Evolutionary conservation across 2,797 vertebrate species (phyloP).

Genomic region (Pogonophryne albipinna): DNA sequence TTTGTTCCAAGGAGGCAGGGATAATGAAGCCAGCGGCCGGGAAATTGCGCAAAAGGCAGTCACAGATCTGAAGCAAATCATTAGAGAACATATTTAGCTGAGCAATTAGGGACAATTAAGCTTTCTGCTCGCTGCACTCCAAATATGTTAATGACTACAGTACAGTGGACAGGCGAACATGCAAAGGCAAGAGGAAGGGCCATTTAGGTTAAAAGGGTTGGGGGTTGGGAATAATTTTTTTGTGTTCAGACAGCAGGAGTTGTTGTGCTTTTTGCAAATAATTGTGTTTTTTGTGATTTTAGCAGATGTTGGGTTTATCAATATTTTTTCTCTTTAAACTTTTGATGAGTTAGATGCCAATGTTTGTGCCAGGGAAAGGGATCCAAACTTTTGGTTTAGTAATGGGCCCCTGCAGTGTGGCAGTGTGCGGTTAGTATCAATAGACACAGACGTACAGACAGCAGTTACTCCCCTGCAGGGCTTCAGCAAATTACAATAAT

Average conservation of each 20-base stretch:
- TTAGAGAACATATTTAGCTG: constrained; percentile 92
- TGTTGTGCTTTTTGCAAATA: constrained; percentile 73
- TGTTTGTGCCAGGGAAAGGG: constrained; percentile 66
- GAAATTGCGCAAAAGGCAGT: constrained; percentile 90
- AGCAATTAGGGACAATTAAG: constrained; percentile 96
- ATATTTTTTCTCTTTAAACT: constrained; percentile 63
- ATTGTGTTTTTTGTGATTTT: constrained; percentile 43
- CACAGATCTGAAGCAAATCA: constrained; percentile 91
- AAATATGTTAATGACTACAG: constrained; percentile 91
- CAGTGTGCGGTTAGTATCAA: constrained; percentile 61
- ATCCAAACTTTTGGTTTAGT: constrained; percentile 66
- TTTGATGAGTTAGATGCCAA: constrained; percentile 75
- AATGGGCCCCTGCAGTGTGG: constrained; percentile 66
- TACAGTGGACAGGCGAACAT: constrained; percentile 87
- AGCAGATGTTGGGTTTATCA: constrained; percentile 55
- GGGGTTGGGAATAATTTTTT: constrained; percentile 67
- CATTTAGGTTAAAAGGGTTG: constrained; percentile 83
- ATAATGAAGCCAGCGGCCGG: constrained; percentile 90
- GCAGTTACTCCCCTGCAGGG: constrained; percentile 39
- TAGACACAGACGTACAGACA: constrained; percentile 18
- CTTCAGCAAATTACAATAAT: constrained; percentile 54
- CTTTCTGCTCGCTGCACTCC: constrained; percentile 92
- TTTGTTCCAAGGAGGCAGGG: constrained; percentile 90
- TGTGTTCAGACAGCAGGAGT: constrained; percentile 56
- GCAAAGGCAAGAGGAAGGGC: constrained; percentile 83